A percentile compares a stretch with the other conserved stretches of the same genome.
phyloP scores from a whole-genome alignment of 2,797 vertebrate species.

The Typhlichthys eigenmanni region DNA sequence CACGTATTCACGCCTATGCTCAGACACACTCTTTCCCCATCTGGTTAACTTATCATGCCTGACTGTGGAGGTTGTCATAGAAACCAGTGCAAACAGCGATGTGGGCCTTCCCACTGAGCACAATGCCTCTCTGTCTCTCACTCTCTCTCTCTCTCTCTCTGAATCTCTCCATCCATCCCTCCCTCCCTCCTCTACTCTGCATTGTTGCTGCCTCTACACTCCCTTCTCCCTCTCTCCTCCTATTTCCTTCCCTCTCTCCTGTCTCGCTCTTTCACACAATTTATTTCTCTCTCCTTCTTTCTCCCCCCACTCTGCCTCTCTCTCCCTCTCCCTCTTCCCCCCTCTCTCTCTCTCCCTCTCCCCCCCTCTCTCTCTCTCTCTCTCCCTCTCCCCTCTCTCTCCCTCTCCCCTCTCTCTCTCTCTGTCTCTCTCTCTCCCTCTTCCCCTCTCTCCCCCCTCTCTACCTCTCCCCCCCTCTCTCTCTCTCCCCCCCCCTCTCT shows the following conservation, averaged over 20 bases:
- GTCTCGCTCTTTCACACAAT: constrained; percentile 4
- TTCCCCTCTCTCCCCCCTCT: no score
- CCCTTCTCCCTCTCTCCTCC: constrained; percentile 1
- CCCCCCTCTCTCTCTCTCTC: constrained; percentile 10
- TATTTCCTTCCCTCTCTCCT: background rate
- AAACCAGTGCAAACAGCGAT: constrained; percentile 64
- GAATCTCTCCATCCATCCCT: constrained; percentile 49
- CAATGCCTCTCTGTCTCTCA: constrained; percentile 70
- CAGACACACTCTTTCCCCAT: constrained; percentile 38
- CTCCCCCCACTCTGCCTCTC: background rate
- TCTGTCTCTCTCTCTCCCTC: constrained; percentile 3
- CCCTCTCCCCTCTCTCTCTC: background rate
- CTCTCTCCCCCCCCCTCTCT: no score
- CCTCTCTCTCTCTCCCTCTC: background rate
- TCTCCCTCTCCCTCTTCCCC: background rate
- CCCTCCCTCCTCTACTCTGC: constrained; percentile 52
- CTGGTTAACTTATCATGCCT: constrained; percentile 73
- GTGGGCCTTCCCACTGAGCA: constrained; percentile 55
- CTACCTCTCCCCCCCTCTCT: background rate
- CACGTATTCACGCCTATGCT: constrained; percentile 7
- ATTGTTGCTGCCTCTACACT: constrained; percentile 49
- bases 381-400: background rate
- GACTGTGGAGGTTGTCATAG: constrained; percentile 47
- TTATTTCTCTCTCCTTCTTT: background rate
- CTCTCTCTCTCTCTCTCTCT: constrained; percentile 29